Evolutionary conservation across 2,113 vertebrate species (phyloP).

Genomic region (Tupaia tana): DNA sequence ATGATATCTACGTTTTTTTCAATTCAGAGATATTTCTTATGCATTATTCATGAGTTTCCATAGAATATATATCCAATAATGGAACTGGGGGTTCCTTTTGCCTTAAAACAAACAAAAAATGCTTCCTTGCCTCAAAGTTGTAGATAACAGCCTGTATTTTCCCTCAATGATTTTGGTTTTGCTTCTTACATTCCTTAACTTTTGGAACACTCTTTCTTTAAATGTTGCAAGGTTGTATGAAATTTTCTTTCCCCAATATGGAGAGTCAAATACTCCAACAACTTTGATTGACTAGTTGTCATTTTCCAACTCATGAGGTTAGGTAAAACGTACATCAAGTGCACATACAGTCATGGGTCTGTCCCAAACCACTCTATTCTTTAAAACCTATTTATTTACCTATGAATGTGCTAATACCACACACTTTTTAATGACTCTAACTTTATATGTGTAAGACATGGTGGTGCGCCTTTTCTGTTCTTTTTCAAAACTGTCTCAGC

Average conservation of each 20-base stretch:
- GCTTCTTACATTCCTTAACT: slow-evolving; percentile 37
- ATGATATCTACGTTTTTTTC: slow-evolving; percentile 5
- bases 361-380: slow-evolving; percentile 4
- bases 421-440: slow-evolving; percentile 2
- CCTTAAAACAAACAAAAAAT: not conserved
- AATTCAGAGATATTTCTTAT: not conserved
- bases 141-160: not conserved
- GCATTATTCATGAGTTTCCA: slow-evolving; percentile 19
- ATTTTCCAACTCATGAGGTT: not conserved
- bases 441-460: not conserved
- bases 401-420: not conserved
- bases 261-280: slow-evolving; percentile 32
- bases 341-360: not conserved
- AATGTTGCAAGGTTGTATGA: not conserved
- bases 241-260: not conserved
- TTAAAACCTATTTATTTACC: slow-evolving; percentile 17
- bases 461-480: not conserved
- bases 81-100: not conserved
- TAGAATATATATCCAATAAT: slow-evolving; percentile 13
- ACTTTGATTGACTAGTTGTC: not conserved
- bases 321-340: not conserved
- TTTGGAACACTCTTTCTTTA: slow-evolving; percentile 44
- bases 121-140: not conserved
- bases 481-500: slow-evolving; percentile 40
- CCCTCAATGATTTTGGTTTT: slow-evolving; percentile 4